A percentile compares a stretch with the other conserved stretches of the same genome.
phyloP scores from a whole-genome alignment of 2,888 invertebrate genomes.

The Gerosis bhagava region DNA sequence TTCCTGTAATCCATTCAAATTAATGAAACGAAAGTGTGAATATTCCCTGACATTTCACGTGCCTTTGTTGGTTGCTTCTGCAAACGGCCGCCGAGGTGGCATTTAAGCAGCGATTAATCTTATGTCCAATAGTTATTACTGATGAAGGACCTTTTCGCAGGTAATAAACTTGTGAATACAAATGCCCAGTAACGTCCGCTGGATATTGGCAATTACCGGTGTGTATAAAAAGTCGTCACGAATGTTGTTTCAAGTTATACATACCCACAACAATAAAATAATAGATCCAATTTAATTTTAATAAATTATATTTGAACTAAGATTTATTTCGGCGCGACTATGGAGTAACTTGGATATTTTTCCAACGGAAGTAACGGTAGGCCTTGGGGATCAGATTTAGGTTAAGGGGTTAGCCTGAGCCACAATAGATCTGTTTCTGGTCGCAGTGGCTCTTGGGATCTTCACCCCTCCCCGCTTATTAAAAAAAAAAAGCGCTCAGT shows the following conservation, averaged over 20 bases:
- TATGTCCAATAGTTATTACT: conserved; percentile 20
- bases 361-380: no score
- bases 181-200: not conserved
- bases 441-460: no score
- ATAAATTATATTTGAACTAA: no score
- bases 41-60: conserved; percentile 9
- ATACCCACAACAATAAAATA: not conserved
- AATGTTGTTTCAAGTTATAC: not conserved
- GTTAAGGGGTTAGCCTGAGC: no score
- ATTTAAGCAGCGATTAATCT: conserved; percentile 22
- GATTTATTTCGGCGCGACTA: no score
- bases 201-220: conserved; percentile 12
- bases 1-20: no score
- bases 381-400: no score
- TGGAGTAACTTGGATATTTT: no score
- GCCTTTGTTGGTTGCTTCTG: conserved; percentile 5
- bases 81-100: conserved; percentile 14
- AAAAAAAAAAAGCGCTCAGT: no score
- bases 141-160: conserved; percentile 14
- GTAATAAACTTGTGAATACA: conserved; percentile 14
- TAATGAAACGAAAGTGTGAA: conserved; percentile 9
- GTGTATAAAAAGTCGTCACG: conserved; percentile 3
- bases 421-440: no score
- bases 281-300: not conserved
- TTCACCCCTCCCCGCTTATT: no score